Percentiles rank a stretch among this genome's conserved stretches.
phyloP scores from a whole-genome alignment of 2,888 invertebrate species.

The Crossocerus cetratus region DNA sequence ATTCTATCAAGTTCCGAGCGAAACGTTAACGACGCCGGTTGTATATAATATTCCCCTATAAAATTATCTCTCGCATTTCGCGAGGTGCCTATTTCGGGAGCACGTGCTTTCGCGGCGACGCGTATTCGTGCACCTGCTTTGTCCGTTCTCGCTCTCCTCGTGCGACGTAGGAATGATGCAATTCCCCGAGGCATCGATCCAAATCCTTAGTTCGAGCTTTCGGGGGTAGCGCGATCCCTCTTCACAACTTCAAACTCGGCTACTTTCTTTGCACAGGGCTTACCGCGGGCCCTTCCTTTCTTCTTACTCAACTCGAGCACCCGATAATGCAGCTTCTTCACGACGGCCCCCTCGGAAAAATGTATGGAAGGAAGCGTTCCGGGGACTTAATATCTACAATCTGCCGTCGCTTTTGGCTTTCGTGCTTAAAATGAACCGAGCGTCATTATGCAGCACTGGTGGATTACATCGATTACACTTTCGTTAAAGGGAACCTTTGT shows the following conservation, averaged over 20 bases:
- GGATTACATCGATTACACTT: too few species aligned
- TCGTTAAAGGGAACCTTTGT: too few species aligned
- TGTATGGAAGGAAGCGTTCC: too few species aligned
- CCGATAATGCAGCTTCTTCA: conserved; percentile 1
- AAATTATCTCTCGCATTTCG: conserved; percentile 32
- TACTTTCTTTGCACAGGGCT: conserved; percentile 18
- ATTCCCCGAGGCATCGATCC: conserved; percentile 41
- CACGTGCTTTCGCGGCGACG: neutral
- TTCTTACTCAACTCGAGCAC: conserved; percentile 8
- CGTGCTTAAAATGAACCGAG: too few species aligned
- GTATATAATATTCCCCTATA: conserved; percentile 37
- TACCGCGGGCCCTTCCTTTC: conserved; percentile 1
- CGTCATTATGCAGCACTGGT: too few species aligned
- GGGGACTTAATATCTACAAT: too few species aligned
- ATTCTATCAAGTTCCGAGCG: too few species aligned
- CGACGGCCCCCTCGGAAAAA: too few species aligned
- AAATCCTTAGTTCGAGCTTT: conserved; percentile 42
- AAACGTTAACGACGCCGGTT: too few species aligned
- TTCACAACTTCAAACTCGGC: conserved; percentile 31
- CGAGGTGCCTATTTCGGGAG: neutral
- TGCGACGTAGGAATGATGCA: too few species aligned
- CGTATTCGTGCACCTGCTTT: conserved; percentile 38
- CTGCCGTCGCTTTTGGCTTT: too few species aligned
- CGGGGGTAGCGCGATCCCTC: conserved; percentile 17
- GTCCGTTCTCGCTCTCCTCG: conserved; percentile 30